Evolutionary conservation across 2,797 vertebrate species (phyloP).

Genomic region (Myotis pilosus): DNA sequence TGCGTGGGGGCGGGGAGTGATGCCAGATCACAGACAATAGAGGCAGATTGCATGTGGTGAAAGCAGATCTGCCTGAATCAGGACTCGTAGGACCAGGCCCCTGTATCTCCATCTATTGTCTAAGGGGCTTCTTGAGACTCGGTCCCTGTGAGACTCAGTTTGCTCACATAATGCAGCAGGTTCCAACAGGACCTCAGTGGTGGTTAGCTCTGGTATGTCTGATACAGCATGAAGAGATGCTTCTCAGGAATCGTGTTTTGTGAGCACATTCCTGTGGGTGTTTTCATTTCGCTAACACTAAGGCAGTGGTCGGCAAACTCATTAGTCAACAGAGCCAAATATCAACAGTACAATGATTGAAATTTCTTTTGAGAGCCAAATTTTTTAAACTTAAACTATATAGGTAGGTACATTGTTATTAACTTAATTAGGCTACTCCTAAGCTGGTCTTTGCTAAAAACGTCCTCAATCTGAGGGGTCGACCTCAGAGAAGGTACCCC

Average conservation of each 20-base stretch:
- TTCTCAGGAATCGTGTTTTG: background rate
- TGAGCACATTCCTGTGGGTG: background rate
- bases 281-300: background rate
- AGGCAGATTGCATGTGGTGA: background rate
- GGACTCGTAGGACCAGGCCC: fast-evolving
- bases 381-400: no score
- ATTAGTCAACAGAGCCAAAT: no score
- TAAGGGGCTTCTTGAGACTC: background rate
- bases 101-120: background rate
- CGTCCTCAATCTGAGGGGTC: no score
- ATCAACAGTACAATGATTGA: no score
- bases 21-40: background rate
- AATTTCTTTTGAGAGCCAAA: no score
- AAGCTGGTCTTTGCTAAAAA: no score
- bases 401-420: no score
- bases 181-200: background rate
- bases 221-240: background rate
- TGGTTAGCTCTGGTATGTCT: background rate
- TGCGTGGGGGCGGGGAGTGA: background rate
- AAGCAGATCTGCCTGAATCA: background rate
- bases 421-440: no score
- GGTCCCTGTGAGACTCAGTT: fast-evolving
- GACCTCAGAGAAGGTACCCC: no score
- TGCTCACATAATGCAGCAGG: background rate
- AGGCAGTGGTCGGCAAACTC: background rate